Percentiles rank a stretch among this genome's conserved stretches.
phyloP scores from a whole-genome alignment of 2,113 vertebrate genomes.

The Tyrannus savana region DNA sequence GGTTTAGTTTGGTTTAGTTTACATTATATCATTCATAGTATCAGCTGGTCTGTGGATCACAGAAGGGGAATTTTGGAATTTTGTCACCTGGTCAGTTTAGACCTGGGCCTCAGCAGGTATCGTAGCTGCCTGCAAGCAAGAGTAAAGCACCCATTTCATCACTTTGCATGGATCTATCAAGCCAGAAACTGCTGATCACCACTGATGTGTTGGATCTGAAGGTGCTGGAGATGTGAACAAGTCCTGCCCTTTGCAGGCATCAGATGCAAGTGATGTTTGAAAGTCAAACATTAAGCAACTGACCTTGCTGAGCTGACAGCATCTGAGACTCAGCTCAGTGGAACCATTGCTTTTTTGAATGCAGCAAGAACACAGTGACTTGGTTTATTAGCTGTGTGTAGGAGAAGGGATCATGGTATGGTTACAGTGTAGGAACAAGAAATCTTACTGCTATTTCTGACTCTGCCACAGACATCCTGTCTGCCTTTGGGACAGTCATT shows the following conservation, averaged over 20 bases:
- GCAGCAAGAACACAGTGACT: neutral
- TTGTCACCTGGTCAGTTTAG: neutral
- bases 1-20: neutral
- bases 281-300: neutral
- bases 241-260: neutral
- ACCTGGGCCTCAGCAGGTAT: neutral
- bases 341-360: neutral
- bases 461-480: slow-evolving; percentile 16
- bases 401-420: neutral
- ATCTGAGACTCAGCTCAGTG: neutral
- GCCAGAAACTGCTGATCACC: neutral
- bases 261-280: neutral
- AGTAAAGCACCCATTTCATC: neutral
- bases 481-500: neutral
- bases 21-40: neutral
- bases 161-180: neutral
- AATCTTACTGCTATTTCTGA: slow-evolving; percentile 14
- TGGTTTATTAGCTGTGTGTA: neutral
- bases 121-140: neutral
- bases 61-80: neutral
- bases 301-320: neutral
- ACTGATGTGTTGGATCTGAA: neutral
- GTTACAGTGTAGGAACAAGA: neutral
- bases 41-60: neutral
- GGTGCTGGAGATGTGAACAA: neutral